phyloP scores from a whole-genome alignment of 2,797 vertebrate genomes.

The Bradypodion pumilum region DNA sequence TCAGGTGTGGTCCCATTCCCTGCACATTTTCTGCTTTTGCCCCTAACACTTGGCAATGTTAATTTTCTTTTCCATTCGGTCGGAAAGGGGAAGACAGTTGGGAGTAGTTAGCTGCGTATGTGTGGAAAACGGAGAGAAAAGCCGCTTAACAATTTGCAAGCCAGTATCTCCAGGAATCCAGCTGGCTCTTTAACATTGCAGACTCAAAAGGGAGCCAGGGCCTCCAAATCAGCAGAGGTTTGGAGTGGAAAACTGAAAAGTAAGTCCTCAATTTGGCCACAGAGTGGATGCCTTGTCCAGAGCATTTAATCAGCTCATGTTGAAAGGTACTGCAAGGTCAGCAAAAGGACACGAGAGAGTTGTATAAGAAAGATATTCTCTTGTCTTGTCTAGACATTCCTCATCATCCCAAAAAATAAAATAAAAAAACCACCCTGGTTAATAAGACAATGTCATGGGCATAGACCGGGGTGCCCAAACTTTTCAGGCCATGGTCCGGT shows the following conservation, averaged over 20 bases:
- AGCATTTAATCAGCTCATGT: conserved; percentile 39
- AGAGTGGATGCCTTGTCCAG: conserved; percentile 22
- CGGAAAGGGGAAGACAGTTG: conserved; percentile 13
- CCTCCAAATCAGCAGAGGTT: conserved; percentile 24
- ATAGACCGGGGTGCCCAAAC: too few relatives aligned
- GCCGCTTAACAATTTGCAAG: conserved; percentile 40
- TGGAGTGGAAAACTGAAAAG: conserved; percentile 68
- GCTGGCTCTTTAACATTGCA: conserved; percentile 69
- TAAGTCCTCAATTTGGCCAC: conserved; percentile 50
- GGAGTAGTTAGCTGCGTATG: neutral
- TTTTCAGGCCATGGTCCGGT: too few relatives aligned
- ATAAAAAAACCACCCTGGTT: too few relatives aligned
- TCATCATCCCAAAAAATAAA: too few relatives aligned
- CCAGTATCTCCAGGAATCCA: conserved; percentile 29
- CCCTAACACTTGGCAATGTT: conserved; percentile 66
- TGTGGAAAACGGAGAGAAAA: conserved; percentile 13
- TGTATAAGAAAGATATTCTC: neutral
- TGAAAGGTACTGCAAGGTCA: neutral
- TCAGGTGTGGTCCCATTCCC: conserved; percentile 34
- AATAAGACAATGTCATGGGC: neutral
- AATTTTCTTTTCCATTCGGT: conserved; percentile 50
- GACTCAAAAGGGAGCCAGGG: conserved; percentile 69
- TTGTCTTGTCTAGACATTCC: neutral
- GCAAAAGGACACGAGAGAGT: neutral
- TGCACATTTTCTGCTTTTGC: conserved; percentile 38